These are phyloP conservation scores for Laticauda laticaudata DNA, from an alignment of 2,113 vertebrate species.

Conservation along the genomic window DNA sequence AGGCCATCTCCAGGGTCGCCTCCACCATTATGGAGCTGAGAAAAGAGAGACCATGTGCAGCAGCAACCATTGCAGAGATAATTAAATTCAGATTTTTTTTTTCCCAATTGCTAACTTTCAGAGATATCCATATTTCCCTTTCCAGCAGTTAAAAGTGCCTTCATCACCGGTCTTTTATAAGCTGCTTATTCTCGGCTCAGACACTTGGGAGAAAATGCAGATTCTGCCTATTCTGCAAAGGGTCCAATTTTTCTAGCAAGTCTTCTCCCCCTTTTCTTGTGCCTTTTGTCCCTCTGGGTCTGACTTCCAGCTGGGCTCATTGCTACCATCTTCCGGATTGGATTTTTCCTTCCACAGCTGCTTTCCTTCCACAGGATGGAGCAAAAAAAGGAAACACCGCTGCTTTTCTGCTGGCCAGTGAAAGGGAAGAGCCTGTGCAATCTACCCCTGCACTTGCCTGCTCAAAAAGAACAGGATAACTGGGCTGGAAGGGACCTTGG, in stretches of 20 bases:
- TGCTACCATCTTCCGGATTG: background rate
- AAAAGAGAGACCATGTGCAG: background rate
- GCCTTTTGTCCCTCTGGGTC: background rate
- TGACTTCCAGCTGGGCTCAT: background rate
- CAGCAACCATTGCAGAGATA: background rate
- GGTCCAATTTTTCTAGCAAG: background rate
- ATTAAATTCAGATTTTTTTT: background rate
- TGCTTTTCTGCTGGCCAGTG: background rate
- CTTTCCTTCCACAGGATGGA: too few relatives aligned
- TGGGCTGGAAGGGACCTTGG: too few relatives aligned
- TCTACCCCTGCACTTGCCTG: background rate
- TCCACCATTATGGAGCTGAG: background rate
- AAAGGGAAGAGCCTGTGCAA: background rate
- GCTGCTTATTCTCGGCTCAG: background rate
- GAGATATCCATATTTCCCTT: background rate
- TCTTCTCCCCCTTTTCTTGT: background rate
- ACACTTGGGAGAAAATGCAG: background rate
- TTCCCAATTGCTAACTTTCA: background rate
- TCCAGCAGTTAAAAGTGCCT: background rate
- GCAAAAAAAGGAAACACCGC: background rate
- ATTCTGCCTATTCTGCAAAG: background rate
- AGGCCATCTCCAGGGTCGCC: background rate
- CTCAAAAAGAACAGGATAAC: too few relatives aligned
- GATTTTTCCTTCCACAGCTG: background rate
- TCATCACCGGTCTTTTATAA: rapidly evolving